Evolutionary conservation across 2,797 vertebrate species (phyloP).

Genomic region (Pteropus rufus): DNA sequence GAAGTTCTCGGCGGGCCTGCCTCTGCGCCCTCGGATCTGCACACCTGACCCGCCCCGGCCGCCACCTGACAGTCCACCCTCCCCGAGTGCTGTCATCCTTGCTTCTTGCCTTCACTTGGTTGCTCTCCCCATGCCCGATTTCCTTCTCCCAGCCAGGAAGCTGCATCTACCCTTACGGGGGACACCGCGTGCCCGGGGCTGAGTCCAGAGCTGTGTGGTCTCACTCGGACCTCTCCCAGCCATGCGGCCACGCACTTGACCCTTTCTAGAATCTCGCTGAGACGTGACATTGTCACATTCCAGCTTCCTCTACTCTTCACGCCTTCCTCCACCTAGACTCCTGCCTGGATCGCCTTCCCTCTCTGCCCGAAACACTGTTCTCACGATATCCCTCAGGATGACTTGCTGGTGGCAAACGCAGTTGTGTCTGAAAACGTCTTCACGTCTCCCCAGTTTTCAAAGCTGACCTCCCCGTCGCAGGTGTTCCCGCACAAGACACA

Average conservation of each 20-base stretch:
- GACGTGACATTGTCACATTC: too few relatives aligned
- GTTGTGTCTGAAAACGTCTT: neutral
- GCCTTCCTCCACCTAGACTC: neutral
- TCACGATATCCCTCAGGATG: neutral
- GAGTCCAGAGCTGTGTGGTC: neutral
- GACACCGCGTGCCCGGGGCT: neutral
- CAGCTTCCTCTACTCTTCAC: neutral
- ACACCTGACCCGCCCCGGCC: neutral
- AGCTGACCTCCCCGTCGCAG: neutral
- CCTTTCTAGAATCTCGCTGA: neutral
- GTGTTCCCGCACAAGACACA: too few relatives aligned
- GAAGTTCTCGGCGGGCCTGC: neutral
- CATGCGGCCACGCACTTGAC: rapidly evolving
- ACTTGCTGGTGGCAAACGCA: neutral
- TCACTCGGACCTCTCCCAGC: neutral
- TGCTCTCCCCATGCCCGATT: neutral
- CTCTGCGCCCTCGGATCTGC: too few relatives aligned
- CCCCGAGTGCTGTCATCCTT: neutral
- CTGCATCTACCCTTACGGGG: too few relatives aligned
- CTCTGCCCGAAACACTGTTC: neutral
- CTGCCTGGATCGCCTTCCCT: neutral
- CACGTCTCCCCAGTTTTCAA: neutral
- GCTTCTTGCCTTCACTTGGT: neutral
- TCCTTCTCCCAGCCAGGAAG: neutral
- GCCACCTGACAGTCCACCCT: neutral